Percentiles rank a stretch among this genome's conserved stretches.
These are phyloP conservation scores for Ambastaia sidthimunki DNA, from an alignment of 2,797 vertebrate genomes.

Conservation along the genomic window DNA sequence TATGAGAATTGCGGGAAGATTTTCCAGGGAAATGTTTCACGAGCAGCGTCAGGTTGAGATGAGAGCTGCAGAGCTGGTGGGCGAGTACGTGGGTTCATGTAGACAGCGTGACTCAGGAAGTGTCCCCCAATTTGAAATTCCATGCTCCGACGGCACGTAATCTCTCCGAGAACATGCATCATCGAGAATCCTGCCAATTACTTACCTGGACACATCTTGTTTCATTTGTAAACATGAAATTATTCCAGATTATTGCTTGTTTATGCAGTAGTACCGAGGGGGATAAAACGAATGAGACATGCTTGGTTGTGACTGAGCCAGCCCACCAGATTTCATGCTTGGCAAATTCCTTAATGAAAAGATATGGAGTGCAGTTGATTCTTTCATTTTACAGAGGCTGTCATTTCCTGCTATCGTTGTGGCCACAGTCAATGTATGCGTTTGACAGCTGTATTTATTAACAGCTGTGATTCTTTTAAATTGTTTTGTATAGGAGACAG, in stretches of 20 bases:
- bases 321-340: slow-evolving; percentile 5
- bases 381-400: slow-evolving; percentile 5
- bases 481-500: not conserved
- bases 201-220: slow-evolving; percentile 32
- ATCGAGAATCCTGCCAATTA: slow-evolving; percentile 31
- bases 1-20: slow-evolving; percentile 59
- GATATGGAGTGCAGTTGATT: not conserved
- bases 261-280: not conserved
- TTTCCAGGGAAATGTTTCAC: slow-evolving; percentile 58
- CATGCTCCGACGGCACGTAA: slow-evolving; percentile 18
- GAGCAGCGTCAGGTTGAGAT: slow-evolving; percentile 52
- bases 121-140: slow-evolving; percentile 42
- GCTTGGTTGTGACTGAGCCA: not conserved
- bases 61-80: slow-evolving; percentile 40
- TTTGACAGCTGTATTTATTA: not conserved
- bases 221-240: slow-evolving; percentile 13
- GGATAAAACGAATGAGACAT: slow-evolving; percentile 1
- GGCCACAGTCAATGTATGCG: not conserved
- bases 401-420: not conserved
- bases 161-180: slow-evolving; percentile 3
- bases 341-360: not conserved
- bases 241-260: slow-evolving; percentile 8
- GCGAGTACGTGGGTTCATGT: slow-evolving; percentile 13
- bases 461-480: not conserved
- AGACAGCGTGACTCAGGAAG: slow-evolving; percentile 28